Evolutionary conservation across 1,140 invertebrate species (phyloP).

Genomic region (Psilanteris sp.): DNA sequence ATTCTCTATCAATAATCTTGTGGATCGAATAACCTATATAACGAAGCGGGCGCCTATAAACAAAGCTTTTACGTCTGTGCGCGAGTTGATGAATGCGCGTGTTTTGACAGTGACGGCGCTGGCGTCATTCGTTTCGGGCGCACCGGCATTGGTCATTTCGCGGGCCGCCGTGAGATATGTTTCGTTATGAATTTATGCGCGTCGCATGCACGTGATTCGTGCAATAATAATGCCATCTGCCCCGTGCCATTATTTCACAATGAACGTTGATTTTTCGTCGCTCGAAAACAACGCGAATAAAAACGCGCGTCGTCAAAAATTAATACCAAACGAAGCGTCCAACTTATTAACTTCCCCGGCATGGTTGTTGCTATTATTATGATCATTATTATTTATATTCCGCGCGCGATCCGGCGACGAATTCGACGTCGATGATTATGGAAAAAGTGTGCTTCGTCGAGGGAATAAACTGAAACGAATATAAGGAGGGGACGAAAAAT

Average conservation of each 20-base stretch:
- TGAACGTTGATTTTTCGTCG: constrained; percentile 26
- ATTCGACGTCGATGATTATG: too few relatives aligned
- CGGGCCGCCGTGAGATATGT: constrained; percentile 18
- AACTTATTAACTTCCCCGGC: constrained; percentile 15
- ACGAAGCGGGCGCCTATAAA: constrained; percentile 10
- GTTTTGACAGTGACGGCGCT: constrained; percentile 14
- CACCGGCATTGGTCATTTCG: constrained; percentile 14
- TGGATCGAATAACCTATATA: constrained; percentile 9
- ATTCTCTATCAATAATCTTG: constrained; percentile 19
- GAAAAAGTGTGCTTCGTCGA: too few relatives aligned
- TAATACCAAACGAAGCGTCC: constrained; percentile 14
- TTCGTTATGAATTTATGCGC: constrained; percentile 40
- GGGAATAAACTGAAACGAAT: too few relatives aligned
- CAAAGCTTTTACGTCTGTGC: constrained; percentile 17
- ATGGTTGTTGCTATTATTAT: too few relatives aligned
- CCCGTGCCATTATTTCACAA: constrained; percentile 29
- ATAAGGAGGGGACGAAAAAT: too few relatives aligned
- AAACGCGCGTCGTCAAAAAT: too few relatives aligned
- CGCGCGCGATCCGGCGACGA: too few relatives aligned
- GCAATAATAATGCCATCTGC: constrained; percentile 43
- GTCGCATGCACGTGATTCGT: constrained; percentile 32
- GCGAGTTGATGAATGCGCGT: constrained; percentile 30
- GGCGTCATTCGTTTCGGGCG: constrained; percentile 5
- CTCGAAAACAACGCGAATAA: constrained; percentile 7
- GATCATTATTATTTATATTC: too few relatives aligned